Evolutionary conservation across 2,888 invertebrate species (phyloP).

Genomic region (Eristalis pertinax): DNA sequence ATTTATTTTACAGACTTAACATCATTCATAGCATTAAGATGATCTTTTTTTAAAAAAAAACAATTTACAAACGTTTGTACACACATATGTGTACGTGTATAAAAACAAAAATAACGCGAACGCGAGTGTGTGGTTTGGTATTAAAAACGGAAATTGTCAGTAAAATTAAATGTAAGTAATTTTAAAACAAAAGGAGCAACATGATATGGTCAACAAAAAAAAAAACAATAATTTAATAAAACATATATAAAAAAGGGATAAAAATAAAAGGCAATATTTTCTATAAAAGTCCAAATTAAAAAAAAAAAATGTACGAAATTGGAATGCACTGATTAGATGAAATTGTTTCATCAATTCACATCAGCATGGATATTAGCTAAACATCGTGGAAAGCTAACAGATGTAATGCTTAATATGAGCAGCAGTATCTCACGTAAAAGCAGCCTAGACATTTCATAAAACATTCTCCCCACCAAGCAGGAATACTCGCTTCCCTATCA

Average conservation of each 20-base stretch:
- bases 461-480: conserved; percentile 13
- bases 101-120: conserved; percentile 32
- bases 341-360: not conserved
- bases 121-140: conserved; percentile 70
- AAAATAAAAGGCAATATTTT: conserved; percentile 46
- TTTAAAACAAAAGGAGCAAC: conserved; percentile 19
- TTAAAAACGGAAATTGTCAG: conserved; percentile 64
- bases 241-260: not conserved
- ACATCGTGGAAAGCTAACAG: not conserved
- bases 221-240: conserved; percentile 12
- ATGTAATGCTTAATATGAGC: not conserved
- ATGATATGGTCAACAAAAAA: conserved; percentile 10
- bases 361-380: not conserved
- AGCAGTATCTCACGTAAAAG: conserved; percentile 21
- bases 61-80: not conserved
- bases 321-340: conserved; percentile 49
- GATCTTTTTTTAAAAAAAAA: not conserved
- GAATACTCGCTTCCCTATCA: not conserved
- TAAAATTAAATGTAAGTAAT: conserved; percentile 65
- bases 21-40: not conserved
- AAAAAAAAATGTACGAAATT: conserved; percentile 37
- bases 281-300: conserved; percentile 5
- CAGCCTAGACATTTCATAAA: not conserved
- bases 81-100: not conserved
- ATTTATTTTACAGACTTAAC: not conserved